Evolutionary conservation across 2,113 vertebrate genomes (phyloP), one percentile per base, ranked within the genome.

Genomic region (Caranx melampygus): DNA sequence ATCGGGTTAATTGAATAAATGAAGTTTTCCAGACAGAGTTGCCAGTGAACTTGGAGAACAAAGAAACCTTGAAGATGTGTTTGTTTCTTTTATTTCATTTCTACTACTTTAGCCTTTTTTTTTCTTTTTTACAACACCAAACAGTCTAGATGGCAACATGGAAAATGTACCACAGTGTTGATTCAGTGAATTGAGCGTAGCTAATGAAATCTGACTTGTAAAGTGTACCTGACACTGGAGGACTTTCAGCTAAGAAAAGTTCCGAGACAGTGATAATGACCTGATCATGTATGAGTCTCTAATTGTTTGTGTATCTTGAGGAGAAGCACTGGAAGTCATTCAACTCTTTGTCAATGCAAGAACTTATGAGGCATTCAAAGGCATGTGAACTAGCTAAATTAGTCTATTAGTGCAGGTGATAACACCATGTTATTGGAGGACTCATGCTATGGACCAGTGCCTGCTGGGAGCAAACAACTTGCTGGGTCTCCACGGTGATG

Each of bases 401-500:
- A 73, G 72, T 85, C 84, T 49, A 80, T 81, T 78, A 85, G 66
- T 13, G 66, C 63, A 78, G 64, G 44, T 79, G 83, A 77, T 78
- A 84, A 68, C 47, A 58, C 3, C 6, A 14, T 72, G 68, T 83
- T 80, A 55, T 60, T 70, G 84, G 18, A 57, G 65, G 58, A 84
- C 71, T 70, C 21, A 16, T 73, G 74, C 64, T 65, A 33, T 57
- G 59, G 74, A 83, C 72, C 45, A 12, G 42, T 69, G 84, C 52
- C 81, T 85, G 60, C 79, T 66, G 58, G 75, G 82, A 88, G 69
- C 63, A 79, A 84, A 87, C 45, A 26, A 58, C 81, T 89, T 60
- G 66, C 79, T 85, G 86, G 74, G 89, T 91, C 87, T 91, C 87
- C 84, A 88, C 83, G 73, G 90, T 87, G 89, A 93, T 88, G 86